These are phyloP conservation scores for Adineta ricciae DNA, from an alignment of 2,888 invertebrate species.

Conservation along the genomic window DNA sequence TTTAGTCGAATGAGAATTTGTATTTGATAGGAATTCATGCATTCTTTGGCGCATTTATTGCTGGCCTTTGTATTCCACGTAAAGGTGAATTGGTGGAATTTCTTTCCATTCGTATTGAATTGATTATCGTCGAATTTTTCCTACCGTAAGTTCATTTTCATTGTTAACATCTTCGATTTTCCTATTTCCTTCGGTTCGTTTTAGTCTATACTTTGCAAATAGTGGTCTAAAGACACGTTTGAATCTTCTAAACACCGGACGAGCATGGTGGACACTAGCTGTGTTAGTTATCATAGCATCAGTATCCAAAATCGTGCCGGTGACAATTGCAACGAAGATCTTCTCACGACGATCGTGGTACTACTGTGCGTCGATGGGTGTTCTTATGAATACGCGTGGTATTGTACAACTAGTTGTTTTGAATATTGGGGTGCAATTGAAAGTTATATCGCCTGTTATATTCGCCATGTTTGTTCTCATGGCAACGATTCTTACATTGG, in stretches of 20 bases:
- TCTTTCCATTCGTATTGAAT: neutral
- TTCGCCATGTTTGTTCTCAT: slow-evolving; percentile 7
- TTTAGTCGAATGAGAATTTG: too few relatives aligned
- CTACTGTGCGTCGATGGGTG: neutral
- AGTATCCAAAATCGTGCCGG: neutral
- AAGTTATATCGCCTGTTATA: neutral
- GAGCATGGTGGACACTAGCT: neutral
- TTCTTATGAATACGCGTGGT: neutral
- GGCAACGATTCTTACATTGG: neutral
- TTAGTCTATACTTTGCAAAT: neutral
- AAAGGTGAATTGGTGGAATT: neutral
- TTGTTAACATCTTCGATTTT: neutral
- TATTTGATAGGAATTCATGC: neutral
- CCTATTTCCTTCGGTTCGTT: too few relatives aligned
- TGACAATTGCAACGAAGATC: neutral
- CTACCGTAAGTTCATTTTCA: neutral
- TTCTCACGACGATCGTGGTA: neutral
- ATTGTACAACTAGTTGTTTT: neutral
- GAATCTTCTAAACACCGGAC: neutral
- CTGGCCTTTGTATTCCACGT: slow-evolving; percentile 5
- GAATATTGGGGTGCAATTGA: neutral
- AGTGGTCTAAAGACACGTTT: neutral
- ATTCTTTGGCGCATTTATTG: neutral
- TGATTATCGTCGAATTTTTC: slow-evolving; percentile 12
- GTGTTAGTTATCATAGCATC: neutral